Evolutionary conservation across 2,797 vertebrate species (phyloP).

Genomic region (Sebastes matsubarae): DNA sequence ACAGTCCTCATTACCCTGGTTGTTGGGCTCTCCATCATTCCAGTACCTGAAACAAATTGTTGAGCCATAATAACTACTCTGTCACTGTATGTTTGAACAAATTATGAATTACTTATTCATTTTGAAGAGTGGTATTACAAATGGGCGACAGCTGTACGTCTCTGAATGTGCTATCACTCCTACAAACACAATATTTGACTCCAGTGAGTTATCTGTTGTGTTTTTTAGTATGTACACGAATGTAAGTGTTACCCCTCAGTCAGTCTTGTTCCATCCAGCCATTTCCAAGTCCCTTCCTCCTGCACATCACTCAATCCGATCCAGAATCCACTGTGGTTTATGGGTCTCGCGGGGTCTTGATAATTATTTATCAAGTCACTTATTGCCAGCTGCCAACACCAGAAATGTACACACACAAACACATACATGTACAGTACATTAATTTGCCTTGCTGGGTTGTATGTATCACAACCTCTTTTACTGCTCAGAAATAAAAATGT

Average conservation of each 20-base stretch:
- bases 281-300: constrained; percentile 75
- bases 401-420: constrained; percentile 4
- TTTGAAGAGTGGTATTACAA: not conserved
- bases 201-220: not conserved
- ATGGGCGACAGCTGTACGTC: not conserved
- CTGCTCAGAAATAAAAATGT: not conserved
- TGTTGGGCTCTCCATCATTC: constrained; percentile 68
- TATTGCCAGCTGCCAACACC: constrained; percentile 49
- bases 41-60: constrained; percentile 70
- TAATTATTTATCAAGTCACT: constrained; percentile 31
- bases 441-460: not conserved
- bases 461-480: not conserved
- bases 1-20: constrained; percentile 67
- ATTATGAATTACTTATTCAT: not conserved
- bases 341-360: not conserved
- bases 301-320: constrained; percentile 74
- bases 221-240: not conserved
- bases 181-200: not conserved
- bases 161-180: not conserved
- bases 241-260: constrained; percentile 60
- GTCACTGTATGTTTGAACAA: not conserved
- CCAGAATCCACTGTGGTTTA: constrained; percentile 42
- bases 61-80: not conserved
- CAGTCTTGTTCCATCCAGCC: constrained; percentile 69
- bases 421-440: not conserved